A percentile compares a stretch with the other conserved stretches of the same genome.
These are phyloP conservation scores for Parapristionchus giblindavisi DNA, from an alignment of 2,888 invertebrate genomes.

Conservation along the genomic window DNA sequence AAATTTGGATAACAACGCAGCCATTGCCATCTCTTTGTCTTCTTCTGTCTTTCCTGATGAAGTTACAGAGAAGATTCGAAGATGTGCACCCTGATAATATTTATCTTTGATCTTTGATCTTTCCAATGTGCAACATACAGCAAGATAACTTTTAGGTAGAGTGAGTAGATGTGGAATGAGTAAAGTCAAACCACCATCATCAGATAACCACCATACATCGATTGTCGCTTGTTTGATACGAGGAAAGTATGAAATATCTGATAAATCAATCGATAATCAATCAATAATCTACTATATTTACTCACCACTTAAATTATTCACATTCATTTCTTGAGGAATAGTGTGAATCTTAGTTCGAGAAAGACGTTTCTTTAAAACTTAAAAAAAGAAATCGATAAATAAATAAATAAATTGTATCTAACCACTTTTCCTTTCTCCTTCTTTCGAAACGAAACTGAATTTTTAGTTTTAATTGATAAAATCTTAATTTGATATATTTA, in stretches of 20 bases:
- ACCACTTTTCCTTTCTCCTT: neutral
- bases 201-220: conserved; percentile 97
- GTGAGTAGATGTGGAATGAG: conserved; percentile 46
- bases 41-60: conserved; percentile 26
- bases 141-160: conserved; percentile 38
- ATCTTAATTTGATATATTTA: neutral
- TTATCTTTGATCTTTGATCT: neutral
- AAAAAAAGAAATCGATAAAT: neutral
- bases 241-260: neutral
- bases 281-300: neutral
- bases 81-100: conserved; percentile 38
- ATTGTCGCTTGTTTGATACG: conserved; percentile 70
- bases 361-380: conserved; percentile 25
- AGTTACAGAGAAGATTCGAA: conserved; percentile 45
- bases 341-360: conserved; percentile 10
- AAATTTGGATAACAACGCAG: conserved; percentile 89
- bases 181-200: conserved; percentile 77
- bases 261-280: neutral
- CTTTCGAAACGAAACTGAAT: neutral
- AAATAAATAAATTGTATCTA: neutral
- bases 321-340: conserved; percentile 20
- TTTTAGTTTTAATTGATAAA: neutral
- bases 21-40: conserved; percentile 76
- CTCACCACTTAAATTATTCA: neutral
- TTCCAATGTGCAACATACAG: neutral